These are phyloP conservation scores for Pristionchus mayeri DNA, from an alignment of 2,888 invertebrate species.

Conservation along the genomic window DNA sequence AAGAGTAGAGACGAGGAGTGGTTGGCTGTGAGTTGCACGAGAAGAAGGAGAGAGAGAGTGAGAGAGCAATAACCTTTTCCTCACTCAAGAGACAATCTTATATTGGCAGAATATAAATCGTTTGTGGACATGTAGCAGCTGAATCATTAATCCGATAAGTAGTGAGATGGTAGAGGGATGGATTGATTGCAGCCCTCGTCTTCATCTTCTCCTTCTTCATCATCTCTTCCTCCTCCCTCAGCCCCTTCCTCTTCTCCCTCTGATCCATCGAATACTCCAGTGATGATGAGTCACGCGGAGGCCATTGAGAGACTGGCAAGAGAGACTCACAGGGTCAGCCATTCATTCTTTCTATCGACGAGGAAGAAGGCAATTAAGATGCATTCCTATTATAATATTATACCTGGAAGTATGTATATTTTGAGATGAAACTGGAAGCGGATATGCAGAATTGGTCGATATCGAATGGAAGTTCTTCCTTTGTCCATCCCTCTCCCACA, in stretches of 20 bases:
- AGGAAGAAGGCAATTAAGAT: too few species aligned
- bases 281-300: constrained; percentile 19
- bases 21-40: background rate
- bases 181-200: background rate
- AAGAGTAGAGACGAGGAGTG: constrained; percentile 32
- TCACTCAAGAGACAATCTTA: too few species aligned
- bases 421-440: background rate
- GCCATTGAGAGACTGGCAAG: constrained; percentile 27
- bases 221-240: constrained; percentile 18
- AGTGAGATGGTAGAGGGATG: too few species aligned
- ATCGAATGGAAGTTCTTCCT: background rate
- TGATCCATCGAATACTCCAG: background rate
- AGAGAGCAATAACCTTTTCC: background rate
- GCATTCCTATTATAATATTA: too few species aligned
- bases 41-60: background rate
- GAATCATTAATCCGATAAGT: too few species aligned
- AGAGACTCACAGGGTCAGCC: constrained; percentile 6
- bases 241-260: constrained; percentile 10
- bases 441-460: background rate
- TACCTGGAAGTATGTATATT: background rate
- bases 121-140: too few species aligned
- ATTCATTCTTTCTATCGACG: background rate
- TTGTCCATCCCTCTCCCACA: constrained; percentile 21
- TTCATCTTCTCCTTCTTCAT: background rate
- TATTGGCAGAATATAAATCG: too few species aligned